Evolutionary conservation across 30 jellyfish, hydroid and myxozoan species (phyloP).

Genomic region (Cassiopea xamachana): DNA sequence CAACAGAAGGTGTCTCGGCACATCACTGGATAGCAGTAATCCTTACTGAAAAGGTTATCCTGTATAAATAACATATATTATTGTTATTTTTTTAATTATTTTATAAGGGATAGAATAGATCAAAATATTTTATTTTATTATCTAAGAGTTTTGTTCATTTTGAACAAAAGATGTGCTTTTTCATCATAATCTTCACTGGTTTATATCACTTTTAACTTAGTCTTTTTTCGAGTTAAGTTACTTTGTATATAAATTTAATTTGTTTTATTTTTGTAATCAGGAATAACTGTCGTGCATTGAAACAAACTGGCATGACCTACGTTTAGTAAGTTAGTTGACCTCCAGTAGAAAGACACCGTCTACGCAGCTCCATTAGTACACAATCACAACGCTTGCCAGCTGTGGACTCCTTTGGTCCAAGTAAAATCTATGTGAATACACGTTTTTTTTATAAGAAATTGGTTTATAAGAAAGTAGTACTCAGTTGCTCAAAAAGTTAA

Average conservation of each 20-base stretch:
- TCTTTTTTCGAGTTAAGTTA: background rate
- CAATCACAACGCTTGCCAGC: background rate
- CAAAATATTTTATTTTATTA: background rate
- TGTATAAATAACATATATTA: too few relatives aligned
- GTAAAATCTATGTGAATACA: background rate
- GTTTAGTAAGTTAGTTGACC: background rate
- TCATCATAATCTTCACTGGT: background rate
- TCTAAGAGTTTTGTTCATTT: constrained; percentile 1
- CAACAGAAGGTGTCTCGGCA: too few relatives aligned
- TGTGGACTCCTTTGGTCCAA: background rate
- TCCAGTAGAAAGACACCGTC: background rate
- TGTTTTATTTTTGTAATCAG: background rate
- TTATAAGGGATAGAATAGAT: background rate
- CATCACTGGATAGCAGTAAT: too few relatives aligned
- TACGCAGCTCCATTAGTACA: too few relatives aligned
- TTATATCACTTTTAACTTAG: background rate
- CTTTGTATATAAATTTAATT: background rate
- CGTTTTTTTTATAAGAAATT: too few relatives aligned
- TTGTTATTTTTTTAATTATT: background rate
- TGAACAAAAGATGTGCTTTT: background rate
- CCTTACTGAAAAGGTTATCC: too few relatives aligned
- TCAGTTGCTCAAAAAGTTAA: too few relatives aligned
- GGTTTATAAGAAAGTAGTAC: too few relatives aligned
- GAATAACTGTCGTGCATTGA: background rate
- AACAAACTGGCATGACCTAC: background rate